phyloP scores from a whole-genome alignment of 2,888 invertebrate species.

The Spisula solida region DNA sequence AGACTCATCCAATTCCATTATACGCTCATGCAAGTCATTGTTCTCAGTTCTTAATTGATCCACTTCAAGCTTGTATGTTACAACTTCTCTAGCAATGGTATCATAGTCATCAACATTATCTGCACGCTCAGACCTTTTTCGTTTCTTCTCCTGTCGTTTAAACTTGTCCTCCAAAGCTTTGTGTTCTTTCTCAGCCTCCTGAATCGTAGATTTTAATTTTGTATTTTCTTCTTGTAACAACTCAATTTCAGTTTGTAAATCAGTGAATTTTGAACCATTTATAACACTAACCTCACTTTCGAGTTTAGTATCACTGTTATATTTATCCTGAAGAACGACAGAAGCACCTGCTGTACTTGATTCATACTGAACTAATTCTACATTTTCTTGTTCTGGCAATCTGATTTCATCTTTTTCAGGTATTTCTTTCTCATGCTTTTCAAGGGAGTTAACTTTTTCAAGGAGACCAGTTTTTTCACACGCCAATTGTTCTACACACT shows the following conservation, averaged over 20 bases:
- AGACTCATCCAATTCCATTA: constrained; percentile 75
- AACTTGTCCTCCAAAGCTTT: constrained; percentile 63
- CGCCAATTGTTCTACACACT: constrained; percentile 58
- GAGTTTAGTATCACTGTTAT: constrained; percentile 59
- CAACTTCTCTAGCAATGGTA: constrained; percentile 69
- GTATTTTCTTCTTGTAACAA: constrained; percentile 70
- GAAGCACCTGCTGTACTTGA: constrained; percentile 39
- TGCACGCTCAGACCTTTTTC: constrained; percentile 66
- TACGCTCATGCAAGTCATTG: constrained; percentile 76
- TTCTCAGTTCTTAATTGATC: constrained; percentile 75
- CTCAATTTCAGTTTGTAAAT: constrained; percentile 61
- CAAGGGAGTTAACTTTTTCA: constrained; percentile 67
- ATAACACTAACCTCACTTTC: constrained; percentile 54
- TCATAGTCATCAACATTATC: constrained; percentile 72
- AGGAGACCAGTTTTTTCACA: constrained; percentile 52
- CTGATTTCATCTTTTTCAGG: constrained; percentile 64
- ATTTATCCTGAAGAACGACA: constrained; percentile 55
- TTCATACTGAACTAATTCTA: constrained; percentile 58
- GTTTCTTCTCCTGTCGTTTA: constrained; percentile 68
- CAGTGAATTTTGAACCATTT: constrained; percentile 36
- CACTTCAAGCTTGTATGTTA: constrained; percentile 70
- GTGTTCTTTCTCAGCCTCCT: constrained; percentile 67
- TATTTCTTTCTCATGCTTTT: constrained; percentile 74
- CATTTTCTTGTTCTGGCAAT: constrained; percentile 62
- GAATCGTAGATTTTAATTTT: constrained; percentile 55